Evolutionary conservation across 2,113 vertebrate genomes (phyloP), one percentile per base, ranked within the genome.

Genomic region (Copsychus sechellarum): DNA sequence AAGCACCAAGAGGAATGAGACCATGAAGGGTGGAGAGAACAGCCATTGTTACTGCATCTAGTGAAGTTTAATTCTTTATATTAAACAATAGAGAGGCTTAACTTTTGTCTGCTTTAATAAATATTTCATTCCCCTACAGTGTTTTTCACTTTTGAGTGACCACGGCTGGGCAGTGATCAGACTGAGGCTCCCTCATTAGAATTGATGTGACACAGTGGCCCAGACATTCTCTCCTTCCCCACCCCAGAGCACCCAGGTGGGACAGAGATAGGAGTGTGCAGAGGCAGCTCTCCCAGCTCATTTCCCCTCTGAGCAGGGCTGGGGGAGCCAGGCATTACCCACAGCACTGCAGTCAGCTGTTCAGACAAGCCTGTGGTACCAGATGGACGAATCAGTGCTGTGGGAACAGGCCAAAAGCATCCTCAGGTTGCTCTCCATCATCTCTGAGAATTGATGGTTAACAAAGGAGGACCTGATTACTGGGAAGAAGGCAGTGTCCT

Each of bases 391-490:
- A 29, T 3, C 36, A 43, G 17, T 8, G 40, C 22, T 28, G 31
- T 4, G 20, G 13, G 23, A 56, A 11, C 0, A 3, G 43, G 23
- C 34, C 53, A 81, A 38, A 87, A 53, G 17, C 29, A 15, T 50
- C 24, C 29, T 2, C 2, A 6, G 34, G 11, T 4, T 40, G 33
- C 24, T 66, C 38, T 67, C 43, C 29, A 50, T n/a, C n/a, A 10
- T 16, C 58, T 60, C 82, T 81, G 34, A 31, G 60, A 56, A 26
- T 20, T 31, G 36, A 8, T 6, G 17, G 6, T 13, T 47, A 23
- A 5, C 40, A 60, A 6, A 3, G 8, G 40, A 40, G 14, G 40
- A 47, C 11, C 21, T 0, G 0, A n/a, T 40, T 45, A 24, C 38
- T 31, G 12, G 38, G 51, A 20, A n/a, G 53, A 19, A n/a, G 3